phyloP scores from a whole-genome alignment of 2,888 invertebrate genomes.

The Plutella xylostella region DNA sequence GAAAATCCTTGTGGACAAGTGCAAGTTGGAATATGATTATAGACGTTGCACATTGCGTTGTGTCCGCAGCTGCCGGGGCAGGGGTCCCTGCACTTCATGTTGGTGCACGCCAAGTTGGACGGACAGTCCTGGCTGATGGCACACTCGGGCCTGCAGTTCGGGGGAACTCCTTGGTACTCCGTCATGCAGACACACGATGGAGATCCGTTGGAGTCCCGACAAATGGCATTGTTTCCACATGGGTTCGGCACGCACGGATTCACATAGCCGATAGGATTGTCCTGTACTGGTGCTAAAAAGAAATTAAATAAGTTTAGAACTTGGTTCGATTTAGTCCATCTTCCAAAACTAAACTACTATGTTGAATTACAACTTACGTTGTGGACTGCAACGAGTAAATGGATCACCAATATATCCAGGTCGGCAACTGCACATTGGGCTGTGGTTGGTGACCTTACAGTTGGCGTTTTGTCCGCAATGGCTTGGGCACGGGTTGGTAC shows the following conservation, averaged over 20 bases:
- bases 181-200: slow-evolving; percentile 76
- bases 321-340: background rate
- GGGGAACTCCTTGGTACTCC: slow-evolving; percentile 76
- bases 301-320: slow-evolving; percentile 6
- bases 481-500: slow-evolving; percentile 80
- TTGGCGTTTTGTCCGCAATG: slow-evolving; percentile 76
- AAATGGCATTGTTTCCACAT: slow-evolving; percentile 76
- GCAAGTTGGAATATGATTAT: slow-evolving; percentile 78
- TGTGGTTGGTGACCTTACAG: slow-evolving; percentile 83
- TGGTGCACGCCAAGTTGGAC: slow-evolving; percentile 78
- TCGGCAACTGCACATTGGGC: slow-evolving; percentile 81
- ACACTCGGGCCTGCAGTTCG: slow-evolving; percentile 80
- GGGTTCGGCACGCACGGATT: slow-evolving; percentile 79
- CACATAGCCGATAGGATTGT: slow-evolving; percentile 38
- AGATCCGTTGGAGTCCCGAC: slow-evolving; percentile 68
- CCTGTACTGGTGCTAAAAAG: slow-evolving; percentile 33
- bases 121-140: slow-evolving; percentile 79
- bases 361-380: slow-evolving; percentile 50
- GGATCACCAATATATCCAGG: slow-evolving; percentile 74
- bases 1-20: slow-evolving; percentile 76
- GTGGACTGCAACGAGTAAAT: slow-evolving; percentile 72
- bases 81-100: slow-evolving; percentile 78
- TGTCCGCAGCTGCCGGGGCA: slow-evolving; percentile 79
- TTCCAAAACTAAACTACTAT: too few species aligned
- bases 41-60: slow-evolving; percentile 72